phyloP scores from a whole-genome alignment of 2,888 invertebrate species.

The Bellardia pandia region DNA sequence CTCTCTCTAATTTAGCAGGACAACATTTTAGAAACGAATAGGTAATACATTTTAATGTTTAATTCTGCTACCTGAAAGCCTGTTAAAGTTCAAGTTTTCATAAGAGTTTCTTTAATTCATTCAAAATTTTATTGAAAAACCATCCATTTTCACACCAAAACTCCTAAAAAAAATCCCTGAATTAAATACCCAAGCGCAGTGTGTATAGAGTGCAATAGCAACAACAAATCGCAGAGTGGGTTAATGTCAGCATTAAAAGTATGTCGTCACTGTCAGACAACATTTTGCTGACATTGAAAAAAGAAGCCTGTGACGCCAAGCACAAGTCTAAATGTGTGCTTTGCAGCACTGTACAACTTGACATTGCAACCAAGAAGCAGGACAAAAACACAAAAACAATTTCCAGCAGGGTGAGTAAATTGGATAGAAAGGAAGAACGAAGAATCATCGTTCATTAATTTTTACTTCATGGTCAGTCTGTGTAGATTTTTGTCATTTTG shows the following conservation, averaged over 20 bases:
- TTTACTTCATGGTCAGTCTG: constrained; percentile 70
- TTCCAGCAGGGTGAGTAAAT: background rate
- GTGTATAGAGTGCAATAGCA: background rate
- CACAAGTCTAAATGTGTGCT: constrained; percentile 9
- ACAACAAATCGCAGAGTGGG: constrained; percentile 37
- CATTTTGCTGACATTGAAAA: constrained; percentile 71
- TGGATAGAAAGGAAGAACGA: background rate
- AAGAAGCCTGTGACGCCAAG: constrained; percentile 39
- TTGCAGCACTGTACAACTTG: constrained; percentile 6
- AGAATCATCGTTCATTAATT: constrained; percentile 65
- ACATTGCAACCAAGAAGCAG: constrained; percentile 53
- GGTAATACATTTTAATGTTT: too few species aligned
- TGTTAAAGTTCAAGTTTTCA: too few species aligned
- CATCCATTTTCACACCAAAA: too few species aligned
- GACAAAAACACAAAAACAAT: constrained; percentile 17
- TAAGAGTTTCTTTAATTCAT: too few species aligned
- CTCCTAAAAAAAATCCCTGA: too few species aligned
- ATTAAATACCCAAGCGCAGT: too few species aligned
- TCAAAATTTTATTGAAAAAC: too few species aligned
- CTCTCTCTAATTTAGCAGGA: too few species aligned
- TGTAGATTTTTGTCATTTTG: constrained; percentile 58
- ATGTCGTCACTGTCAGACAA: constrained; percentile 60
- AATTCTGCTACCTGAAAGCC: too few species aligned
- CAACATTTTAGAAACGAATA: too few species aligned
- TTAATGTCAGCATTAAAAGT: constrained; percentile 69